phyloP scores from a whole-genome alignment of 2,797 vertebrate genomes.

The Manis javanica region DNA sequence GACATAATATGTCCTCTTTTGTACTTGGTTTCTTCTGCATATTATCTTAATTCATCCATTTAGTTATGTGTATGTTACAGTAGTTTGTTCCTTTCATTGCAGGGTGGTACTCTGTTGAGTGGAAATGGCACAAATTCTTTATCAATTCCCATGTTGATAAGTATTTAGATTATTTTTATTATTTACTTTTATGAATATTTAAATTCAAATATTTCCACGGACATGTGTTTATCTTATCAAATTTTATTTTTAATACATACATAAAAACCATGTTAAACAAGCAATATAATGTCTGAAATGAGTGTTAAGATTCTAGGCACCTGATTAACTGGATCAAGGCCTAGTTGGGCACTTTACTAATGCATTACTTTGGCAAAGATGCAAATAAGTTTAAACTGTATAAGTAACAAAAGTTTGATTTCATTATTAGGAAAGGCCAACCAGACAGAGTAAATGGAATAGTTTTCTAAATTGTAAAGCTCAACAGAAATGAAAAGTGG shows the following conservation, averaged over 20 bases:
- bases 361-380: neutral
- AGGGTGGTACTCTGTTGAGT: neutral
- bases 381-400: neutral
- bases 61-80: neutral
- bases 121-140: neutral
- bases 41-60: neutral
- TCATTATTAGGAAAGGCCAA: neutral
- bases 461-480: constrained; percentile 23
- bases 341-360: neutral
- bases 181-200: neutral
- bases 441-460: neutral
- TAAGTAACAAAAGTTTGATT: neutral
- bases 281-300: neutral
- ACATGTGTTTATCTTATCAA: neutral
- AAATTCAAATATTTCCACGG: neutral
- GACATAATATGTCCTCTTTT: neutral
- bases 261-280: neutral
- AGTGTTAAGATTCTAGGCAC: neutral
- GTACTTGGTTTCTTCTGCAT: neutral
- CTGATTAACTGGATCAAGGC: neutral
- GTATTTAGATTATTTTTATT: neutral
- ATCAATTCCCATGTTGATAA: neutral
- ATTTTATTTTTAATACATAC: neutral
- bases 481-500: constrained; percentile 26
- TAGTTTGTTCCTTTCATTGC: neutral